phyloP scores from a whole-genome alignment of 37 sponge, comb jelly and placozoan species.

The Cliona cf. orientalis region DNA sequence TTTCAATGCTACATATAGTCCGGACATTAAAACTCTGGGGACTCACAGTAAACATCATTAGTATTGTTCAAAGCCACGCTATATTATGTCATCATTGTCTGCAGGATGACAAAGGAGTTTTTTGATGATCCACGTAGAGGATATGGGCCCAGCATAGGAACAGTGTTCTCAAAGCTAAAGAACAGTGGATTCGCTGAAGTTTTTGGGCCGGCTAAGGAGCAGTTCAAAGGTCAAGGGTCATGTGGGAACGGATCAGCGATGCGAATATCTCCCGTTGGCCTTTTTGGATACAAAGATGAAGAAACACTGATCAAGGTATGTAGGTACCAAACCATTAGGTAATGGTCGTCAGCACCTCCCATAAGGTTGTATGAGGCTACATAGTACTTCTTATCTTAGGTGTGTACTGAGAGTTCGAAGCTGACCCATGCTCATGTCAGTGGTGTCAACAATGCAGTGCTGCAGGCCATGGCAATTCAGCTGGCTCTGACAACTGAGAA shows the following conservation, averaged over 20 bases:
- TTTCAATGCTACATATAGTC: too few species aligned
- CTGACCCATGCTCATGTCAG: conserved; percentile 73
- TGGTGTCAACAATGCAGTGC: conserved; percentile 64
- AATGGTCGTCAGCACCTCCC: too few species aligned
- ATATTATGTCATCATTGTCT: neutral
- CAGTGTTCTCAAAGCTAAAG: conserved; percentile 60
- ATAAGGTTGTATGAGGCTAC: too few species aligned
- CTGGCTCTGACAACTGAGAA: conserved; percentile 33
- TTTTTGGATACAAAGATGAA: conserved; percentile 47
- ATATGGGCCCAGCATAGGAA: conserved; percentile 61
- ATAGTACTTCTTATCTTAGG: too few species aligned
- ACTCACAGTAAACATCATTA: neutral
- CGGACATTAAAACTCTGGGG: too few species aligned
- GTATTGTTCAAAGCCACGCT: neutral
- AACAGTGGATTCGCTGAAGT: conserved; percentile 34
- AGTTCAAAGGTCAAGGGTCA: conserved; percentile 78
- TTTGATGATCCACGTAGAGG: conserved; percentile 66
- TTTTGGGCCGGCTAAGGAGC: conserved; percentile 62
- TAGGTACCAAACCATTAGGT: too few species aligned
- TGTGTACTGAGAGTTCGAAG: conserved; percentile 44
- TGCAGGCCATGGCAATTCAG: conserved; percentile 70
- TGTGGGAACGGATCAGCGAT: conserved; percentile 85
- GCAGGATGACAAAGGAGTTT: conserved; percentile 66
- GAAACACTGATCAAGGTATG: conserved; percentile 10
- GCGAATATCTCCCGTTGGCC: conserved; percentile 75